phyloP scores from a whole-genome alignment of 2,113 vertebrate species.

The Gavialis gangeticus region DNA sequence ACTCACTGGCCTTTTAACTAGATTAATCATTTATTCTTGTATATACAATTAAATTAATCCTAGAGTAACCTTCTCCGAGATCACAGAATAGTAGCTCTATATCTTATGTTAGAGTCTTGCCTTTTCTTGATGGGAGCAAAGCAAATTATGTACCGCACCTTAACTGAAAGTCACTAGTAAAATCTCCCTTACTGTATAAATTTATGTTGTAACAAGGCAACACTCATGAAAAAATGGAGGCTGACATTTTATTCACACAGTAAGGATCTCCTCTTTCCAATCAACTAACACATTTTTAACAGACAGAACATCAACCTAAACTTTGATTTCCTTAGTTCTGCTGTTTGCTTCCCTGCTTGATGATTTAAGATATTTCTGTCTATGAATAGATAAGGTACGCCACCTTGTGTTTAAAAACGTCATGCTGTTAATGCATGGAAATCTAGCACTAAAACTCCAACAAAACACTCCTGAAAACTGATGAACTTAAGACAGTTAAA shows the following conservation, averaged over 20 bases:
- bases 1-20: no score
- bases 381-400: conserved; percentile 67
- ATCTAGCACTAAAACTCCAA: neutral
- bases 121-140: neutral
- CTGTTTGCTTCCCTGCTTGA: conserved; percentile 33
- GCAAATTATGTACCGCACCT: neutral
- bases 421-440: neutral
- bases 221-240: neutral
- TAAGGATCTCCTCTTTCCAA: neutral
- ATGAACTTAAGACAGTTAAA: neutral
- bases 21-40: neutral
- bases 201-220: neutral
- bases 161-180: neutral
- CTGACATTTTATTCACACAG: neutral
- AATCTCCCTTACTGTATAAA: neutral
- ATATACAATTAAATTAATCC: neutral
- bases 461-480: neutral
- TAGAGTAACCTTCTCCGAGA: neutral
- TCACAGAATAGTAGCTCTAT: neutral
- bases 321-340: conserved; percentile 38
- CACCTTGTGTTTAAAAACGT: conserved; percentile 77
- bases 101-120: neutral
- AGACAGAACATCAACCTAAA: conserved; percentile 24
- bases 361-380: neutral
- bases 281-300: neutral